Percentiles rank a stretch among this genome's conserved stretches.
Conservation (phyloP, 2,888 invertebrate genomes). For the Trissoscelio sp. region DNA sequence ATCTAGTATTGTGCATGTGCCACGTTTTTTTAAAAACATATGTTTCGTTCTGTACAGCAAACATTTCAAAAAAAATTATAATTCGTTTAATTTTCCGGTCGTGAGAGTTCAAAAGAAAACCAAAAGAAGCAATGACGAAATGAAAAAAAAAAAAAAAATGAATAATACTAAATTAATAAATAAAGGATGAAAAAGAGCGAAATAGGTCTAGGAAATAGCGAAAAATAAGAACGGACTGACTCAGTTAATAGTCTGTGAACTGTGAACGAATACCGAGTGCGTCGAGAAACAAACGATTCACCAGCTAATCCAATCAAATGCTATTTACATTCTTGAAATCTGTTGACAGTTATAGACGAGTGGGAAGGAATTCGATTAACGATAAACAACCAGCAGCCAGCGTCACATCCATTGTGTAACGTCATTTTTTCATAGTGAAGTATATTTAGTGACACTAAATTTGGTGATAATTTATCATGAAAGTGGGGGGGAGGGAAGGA, state of each 20-base stretch:
- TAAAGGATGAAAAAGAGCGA: conserved; percentile 28
- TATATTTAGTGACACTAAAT: conserved; percentile 80
- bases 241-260: conserved; percentile 62
- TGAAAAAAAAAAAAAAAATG: conserved; percentile 5
- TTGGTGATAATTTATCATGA: conserved; percentile 81
- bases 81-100: conserved; percentile 15
- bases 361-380: conserved; percentile 24
- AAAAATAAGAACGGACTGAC: conserved; percentile 55
- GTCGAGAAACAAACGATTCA: conserved; percentile 57
- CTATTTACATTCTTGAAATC: conserved; percentile 70
- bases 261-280: conserved; percentile 42
- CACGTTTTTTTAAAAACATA: conserved; percentile 82
- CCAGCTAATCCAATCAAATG: conserved; percentile 71
- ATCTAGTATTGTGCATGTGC: conserved; percentile 82
- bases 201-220: conserved; percentile 45
- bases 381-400: conserved; percentile 80
- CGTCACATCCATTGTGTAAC: conserved; percentile 78
- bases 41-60: conserved; percentile 72
- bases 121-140: conserved; percentile 6
- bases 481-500: conserved; percentile 1
- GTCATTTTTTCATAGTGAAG: conserved; percentile 74
- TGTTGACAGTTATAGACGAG: conserved; percentile 63
- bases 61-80: conserved; percentile 22
- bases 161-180: neutral
- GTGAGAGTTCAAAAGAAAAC: neutral